Base-by-base conservation (phyloP, 35 echinoderm and acorn worm species). In the Chiridota heheva region DNA sequence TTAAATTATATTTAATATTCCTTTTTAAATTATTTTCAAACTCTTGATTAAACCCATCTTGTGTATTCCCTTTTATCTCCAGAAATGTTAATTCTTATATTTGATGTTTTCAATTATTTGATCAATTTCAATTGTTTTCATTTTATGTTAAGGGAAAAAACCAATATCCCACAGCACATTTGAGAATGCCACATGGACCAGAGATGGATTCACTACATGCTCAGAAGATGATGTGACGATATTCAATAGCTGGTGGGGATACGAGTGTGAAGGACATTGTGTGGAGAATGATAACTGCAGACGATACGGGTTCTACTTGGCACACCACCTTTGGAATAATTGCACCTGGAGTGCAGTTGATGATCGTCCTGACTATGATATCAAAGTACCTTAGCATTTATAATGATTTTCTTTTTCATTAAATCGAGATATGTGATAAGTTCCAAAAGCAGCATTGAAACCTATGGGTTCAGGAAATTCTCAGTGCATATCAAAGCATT, bases 251-350 rank as follows among this genome's bases (percentile, higher is more conserved):
- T 90, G 86, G 86, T 90, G 91, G 86, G 46, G 46, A 25, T 42
- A 58, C 10, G 46, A 65, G 22, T 96, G 91, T 34, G 63, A 81
- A 40, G 86, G 76, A 30, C 43, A 83, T 34, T 90, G 91, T 55
- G 65, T 40, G 1, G 67, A 75, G 20, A 87, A 96, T 44, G 81
- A 90, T 76, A 96, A 96, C 75, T 96, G 91, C 58, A 44, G 81
- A 2, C 63, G 87, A 37, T 96, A 96, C 32, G 69, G 81, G 7
- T 81, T 77, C 44, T 96, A 81, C 41, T 71, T 96, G 26, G 77
- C 69, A 6, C 82, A 96, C 7, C 91, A 96, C 48, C 81, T 96
- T 18, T 96, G 91, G 91, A 96, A 96, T 41, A 96, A 96, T 60
- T 96, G 91, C 67, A 85, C 36, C 41, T 96, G 91, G 91, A 78